These are phyloP conservation scores for Danaus chrysippus DNA, from an alignment of 2,888 invertebrate species.

Conservation along the genomic window DNA sequence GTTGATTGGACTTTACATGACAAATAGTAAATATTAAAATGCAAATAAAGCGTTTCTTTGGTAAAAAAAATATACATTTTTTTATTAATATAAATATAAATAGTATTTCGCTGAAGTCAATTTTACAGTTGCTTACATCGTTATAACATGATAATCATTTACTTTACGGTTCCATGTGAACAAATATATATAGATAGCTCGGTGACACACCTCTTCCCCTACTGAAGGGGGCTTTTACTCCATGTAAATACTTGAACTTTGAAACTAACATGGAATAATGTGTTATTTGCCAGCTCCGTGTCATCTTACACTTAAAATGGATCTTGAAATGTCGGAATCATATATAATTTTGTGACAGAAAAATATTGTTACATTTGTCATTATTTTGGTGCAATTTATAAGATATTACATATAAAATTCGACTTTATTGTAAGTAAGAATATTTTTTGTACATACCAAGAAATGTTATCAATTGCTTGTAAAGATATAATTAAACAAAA, in stretches of 20 bases:
- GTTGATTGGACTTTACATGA: too few species aligned
- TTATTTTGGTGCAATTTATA: background rate
- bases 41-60: too few species aligned
- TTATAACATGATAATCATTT: background rate
- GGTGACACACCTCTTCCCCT: conserved; percentile 1
- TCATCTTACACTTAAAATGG: conserved; percentile 1
- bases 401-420: too few species aligned
- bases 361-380: background rate
- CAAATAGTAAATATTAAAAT: too few species aligned
- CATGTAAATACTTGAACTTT: conserved; percentile 7
- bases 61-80: too few species aligned
- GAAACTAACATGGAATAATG: conserved; percentile 8
- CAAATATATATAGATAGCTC: conserved; percentile 16
- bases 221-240: conserved; percentile 5
- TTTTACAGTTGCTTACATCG: too few species aligned
- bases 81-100: too few species aligned
- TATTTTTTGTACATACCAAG: too few species aligned
- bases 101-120: too few species aligned
- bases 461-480: too few species aligned
- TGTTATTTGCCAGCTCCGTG: conserved; percentile 6
- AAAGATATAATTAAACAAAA: too few species aligned
- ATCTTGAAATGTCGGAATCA: conserved; percentile 4
- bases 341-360: background rate
- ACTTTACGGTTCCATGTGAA: background rate
- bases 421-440: too few species aligned